These are phyloP conservation scores for Pecten maximus DNA, from an alignment of 2,888 invertebrate species.

Conservation along the genomic window DNA sequence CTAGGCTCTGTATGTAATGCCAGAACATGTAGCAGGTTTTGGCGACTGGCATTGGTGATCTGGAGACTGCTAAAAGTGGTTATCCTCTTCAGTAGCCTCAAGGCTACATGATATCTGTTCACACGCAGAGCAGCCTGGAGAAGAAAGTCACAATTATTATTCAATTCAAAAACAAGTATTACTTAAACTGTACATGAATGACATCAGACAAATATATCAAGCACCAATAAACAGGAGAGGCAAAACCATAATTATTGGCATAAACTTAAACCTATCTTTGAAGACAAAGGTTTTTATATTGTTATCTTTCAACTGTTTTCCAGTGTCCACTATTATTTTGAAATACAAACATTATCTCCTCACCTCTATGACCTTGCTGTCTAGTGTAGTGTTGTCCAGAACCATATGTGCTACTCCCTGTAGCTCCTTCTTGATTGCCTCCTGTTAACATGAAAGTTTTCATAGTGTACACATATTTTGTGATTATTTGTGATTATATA, in stretches of 20 bases:
- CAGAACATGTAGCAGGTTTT: slow-evolving; percentile 82
- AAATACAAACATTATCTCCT: slow-evolving; percentile 7
- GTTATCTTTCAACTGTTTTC: too few relatives aligned
- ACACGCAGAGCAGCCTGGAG: slow-evolving; percentile 82
- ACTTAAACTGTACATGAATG: too few relatives aligned
- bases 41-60: slow-evolving; percentile 74
- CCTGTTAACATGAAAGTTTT: slow-evolving; percentile 65
- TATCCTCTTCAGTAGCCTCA: slow-evolving; percentile 81
- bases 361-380: slow-evolving; percentile 81
- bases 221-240: too few relatives aligned
- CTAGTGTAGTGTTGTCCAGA: slow-evolving; percentile 80
- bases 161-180: neutral
- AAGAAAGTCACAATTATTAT: neutral
- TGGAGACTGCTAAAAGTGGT: slow-evolving; percentile 64
- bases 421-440: slow-evolving; percentile 82
- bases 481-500: too few relatives aligned
- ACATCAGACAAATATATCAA: neutral
- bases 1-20: slow-evolving; percentile 74
- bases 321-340: neutral
- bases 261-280: neutral
- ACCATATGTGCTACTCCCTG: slow-evolving; percentile 84
- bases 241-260: too few relatives aligned
- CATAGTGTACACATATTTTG: too few relatives aligned
- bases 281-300: neutral
- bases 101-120: slow-evolving; percentile 82